phyloP scores from a whole-genome alignment of 2,113 vertebrate genomes.

The Oceanodroma tethys region DNA sequence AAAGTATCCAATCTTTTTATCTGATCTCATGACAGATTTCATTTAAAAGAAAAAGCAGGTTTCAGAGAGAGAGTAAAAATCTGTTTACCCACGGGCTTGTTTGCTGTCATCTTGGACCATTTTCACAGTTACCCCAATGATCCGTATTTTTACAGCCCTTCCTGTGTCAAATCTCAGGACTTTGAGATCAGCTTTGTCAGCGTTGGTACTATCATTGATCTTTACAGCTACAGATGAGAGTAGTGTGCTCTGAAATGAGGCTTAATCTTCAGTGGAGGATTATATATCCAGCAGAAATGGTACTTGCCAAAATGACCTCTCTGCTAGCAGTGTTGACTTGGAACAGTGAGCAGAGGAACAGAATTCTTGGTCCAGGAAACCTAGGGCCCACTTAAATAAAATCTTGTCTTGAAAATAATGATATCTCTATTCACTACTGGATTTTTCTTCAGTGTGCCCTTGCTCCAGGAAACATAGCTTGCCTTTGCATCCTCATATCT shows the following conservation, averaged over 20 bases:
- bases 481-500: background rate
- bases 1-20: constrained; percentile 18
- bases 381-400: background rate
- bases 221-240: background rate
- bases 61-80: background rate
- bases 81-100: background rate
- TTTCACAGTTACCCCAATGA: background rate
- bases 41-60: background rate
- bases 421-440: background rate
- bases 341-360: background rate
- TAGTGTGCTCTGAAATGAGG: background rate
- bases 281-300: background rate
- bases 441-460: background rate
- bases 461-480: background rate
- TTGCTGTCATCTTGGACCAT: background rate
- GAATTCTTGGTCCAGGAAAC: background rate
- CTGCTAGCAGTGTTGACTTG: background rate
- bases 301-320: background rate
- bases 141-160: background rate
- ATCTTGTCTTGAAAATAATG: background rate
- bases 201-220: background rate
- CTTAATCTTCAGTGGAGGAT: background rate
- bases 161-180: background rate
- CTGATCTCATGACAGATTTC: background rate
- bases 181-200: background rate